phyloP scores from a whole-genome alignment of 2,113 vertebrate species.

The Leptobrachium leishanense region DNA sequence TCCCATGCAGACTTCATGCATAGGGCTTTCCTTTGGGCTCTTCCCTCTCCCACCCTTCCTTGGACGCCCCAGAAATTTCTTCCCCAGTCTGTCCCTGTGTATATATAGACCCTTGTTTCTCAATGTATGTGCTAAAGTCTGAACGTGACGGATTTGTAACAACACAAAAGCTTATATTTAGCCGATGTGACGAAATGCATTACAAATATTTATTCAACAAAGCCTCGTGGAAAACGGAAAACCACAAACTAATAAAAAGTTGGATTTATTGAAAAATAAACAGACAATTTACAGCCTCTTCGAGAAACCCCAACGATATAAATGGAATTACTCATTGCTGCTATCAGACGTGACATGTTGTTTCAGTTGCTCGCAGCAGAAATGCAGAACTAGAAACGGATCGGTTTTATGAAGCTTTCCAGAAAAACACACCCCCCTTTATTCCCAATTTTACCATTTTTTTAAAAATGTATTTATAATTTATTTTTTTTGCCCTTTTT shows the following conservation, averaged over 20 bases:
- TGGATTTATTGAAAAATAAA: conserved; percentile 70
- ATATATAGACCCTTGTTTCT: too few relatives aligned
- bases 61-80: too few relatives aligned
- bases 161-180: conserved; percentile 4
- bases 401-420: conserved; percentile 52
- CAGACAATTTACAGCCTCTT: conserved; percentile 65
- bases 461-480: not conserved
- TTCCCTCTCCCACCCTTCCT: too few relatives aligned
- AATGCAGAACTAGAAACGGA: conserved; percentile 59
- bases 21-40: too few relatives aligned
- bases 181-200: not conserved
- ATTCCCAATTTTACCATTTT: too few relatives aligned
- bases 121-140: too few relatives aligned
- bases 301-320: conserved; percentile 63
- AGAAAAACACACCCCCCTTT: conserved; percentile 17
- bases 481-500: conserved; percentile 33
- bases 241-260: conserved; percentile 67
- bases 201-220: conserved; percentile 66
- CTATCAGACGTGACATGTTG: conserved; percentile 65
- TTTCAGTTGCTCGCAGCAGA: conserved; percentile 63
- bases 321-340: conserved; percentile 68
- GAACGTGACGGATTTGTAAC: conserved; percentile 9
- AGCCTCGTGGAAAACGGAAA: conserved; percentile 68
- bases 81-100: too few relatives aligned
- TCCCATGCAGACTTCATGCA: too few relatives aligned